A percentile compares a stretch with the other conserved stretches of the same genome.
These are phyloP conservation scores for Falco concolor DNA, from an alignment of 2,797 vertebrate species.

Conservation along the genomic window DNA sequence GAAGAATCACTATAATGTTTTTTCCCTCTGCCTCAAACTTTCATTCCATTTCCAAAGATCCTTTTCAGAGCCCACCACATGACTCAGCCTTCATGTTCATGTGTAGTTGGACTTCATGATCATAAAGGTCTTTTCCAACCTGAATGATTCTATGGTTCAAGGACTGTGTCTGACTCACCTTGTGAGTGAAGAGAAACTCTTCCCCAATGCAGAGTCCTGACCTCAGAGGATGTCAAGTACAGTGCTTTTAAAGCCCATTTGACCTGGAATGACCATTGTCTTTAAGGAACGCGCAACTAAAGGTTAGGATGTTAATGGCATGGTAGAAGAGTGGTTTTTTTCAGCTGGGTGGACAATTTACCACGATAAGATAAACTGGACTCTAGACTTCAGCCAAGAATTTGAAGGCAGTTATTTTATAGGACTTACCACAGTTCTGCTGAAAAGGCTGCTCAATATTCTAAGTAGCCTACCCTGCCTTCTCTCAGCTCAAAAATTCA, in stretches of 20 bases:
- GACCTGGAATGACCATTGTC: neutral
- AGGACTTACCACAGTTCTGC: neutral
- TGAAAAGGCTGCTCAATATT: slow-evolving; percentile 41
- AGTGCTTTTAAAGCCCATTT: neutral
- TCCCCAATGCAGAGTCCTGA: neutral
- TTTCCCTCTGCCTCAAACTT: neutral
- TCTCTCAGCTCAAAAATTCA: slow-evolving; percentile 30
- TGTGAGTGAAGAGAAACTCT: neutral
- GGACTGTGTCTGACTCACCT: neutral
- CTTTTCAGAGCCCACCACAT: neutral
- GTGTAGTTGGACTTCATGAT: accelerated
- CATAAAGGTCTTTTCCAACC: neutral
- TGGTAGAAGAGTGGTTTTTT: neutral
- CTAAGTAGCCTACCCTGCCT: slow-evolving; percentile 7
- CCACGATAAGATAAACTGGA: neutral
- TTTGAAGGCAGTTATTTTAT: slow-evolving; percentile 31
- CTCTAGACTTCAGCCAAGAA: neutral
- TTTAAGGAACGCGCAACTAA: neutral
- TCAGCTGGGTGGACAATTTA: neutral
- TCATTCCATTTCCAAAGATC: neutral
- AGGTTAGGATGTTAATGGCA: neutral
- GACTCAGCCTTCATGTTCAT: neutral
- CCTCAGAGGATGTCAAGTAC: neutral
- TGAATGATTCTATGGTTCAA: neutral
- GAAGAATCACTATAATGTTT: neutral